Base-by-base conservation (phyloP, 1,140 invertebrate species). In the Lithobius niger region DNA sequence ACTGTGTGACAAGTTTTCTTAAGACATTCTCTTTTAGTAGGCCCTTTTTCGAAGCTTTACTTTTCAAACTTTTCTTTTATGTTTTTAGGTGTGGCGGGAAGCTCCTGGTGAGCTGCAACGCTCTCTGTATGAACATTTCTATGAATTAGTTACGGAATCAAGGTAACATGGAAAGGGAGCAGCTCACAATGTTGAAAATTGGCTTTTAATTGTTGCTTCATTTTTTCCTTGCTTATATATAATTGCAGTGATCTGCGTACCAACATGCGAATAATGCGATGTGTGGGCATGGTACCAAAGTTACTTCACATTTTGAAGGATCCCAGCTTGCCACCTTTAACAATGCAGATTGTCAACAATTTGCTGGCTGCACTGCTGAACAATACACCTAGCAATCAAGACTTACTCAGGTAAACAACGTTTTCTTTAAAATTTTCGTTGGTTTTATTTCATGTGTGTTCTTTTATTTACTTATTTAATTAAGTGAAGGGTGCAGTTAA, bases 71-170 rank as follows among this genome's bases (percentile, higher is more conserved):
- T n/a, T n/a, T n/a, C n/a, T n/a, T n/a, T n/a, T n/a, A n/a, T n/a
- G n/a, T n/a, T n/a, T n/a, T n/a, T n/a, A 76, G 74, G 71, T 81
- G 4, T 81, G 79, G 79, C 71, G 71, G 57, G 74, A 76, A 48
- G 74, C 77, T 15, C 75, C 77, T 18, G 69, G 68, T 40, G 94
- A 97, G 64, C 72, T 98, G 0, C 79, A 96, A 56, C 82, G 91
- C 60, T 94, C 93, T 0, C 76, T 98, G 18, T 79, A 97, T 61
- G 95, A 99, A 70, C 94, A 98, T 72, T 79, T 98, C 54, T 81
- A 90, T 59, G 94, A 98, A 70, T 70, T 98, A 16, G 83, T 93
- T 2, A 88, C 89, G 21, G 94, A 97, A 67, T 94, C 89, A 1
- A 88, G 67, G 68, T 69, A n/a, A n/a, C n/a, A n/a, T n/a, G n/a